Evolutionary conservation across 2,113 vertebrate genomes (phyloP), one percentile per base, ranked within the genome.

Genomic region (Camelus dromedarius): DNA sequence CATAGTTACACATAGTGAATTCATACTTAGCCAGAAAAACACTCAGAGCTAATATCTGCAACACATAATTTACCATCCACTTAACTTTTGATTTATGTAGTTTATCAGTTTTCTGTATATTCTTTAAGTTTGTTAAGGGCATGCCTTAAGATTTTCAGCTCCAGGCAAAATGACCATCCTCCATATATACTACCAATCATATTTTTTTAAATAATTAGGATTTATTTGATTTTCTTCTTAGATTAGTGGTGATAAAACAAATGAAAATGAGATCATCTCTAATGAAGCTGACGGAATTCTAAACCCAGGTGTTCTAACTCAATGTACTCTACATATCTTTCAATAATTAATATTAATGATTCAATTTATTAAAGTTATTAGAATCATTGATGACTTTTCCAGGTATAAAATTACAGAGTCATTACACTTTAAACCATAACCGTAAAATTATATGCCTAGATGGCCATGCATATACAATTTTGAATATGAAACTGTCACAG

Each of bases 401-500:
- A 93, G 93, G 76, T 88, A 70, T 91, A 94, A 97, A 94, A 93
- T 95, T 94, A 96, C 77, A 54, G 15, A 81, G 67, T 52, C 60
- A 73, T 96, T 97, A 94, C 54, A 82, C 67, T 93, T 96, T 91
- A 96, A 97, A 95, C 86, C 94, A 96, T 85, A 92, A 69, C 82
- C 80, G 91, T 96, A 96, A 97, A 97, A 95, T 89, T 86, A 93
- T 95, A 96, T 76, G 46, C 32, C 54, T 52, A 93, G 35, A 94
- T 50, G 62, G 38, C 56, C 91, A 89, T 86, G 64, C 66, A 94
- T 94, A 97, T 87, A 95, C 89, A 91, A 72, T 94, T 97, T 84
- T 85, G 67, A 97, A 91, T 90, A 96, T 97, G 85, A 97, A 97
- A 91, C 75, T 97, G 67, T 96, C 91, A 95, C 6, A 67, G 79